These are phyloP conservation scores for Catalaphyllia jardinei DNA, from an alignment of 64 coral and sea anemone genomes.

Conservation along the genomic window DNA sequence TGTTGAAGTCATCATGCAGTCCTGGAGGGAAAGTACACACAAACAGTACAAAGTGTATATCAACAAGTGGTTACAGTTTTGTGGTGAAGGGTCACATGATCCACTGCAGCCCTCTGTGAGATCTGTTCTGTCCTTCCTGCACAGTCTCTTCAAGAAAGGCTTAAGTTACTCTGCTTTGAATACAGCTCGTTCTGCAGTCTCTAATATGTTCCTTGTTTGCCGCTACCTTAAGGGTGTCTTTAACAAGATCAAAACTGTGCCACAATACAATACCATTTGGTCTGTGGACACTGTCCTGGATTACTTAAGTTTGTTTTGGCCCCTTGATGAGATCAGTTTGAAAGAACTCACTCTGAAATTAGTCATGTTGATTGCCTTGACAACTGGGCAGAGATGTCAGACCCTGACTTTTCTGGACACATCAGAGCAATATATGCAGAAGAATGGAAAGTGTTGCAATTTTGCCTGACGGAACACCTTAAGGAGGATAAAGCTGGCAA, in stretches of 20 bases:
- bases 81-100: constrained; percentile 22
- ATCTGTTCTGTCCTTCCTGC: not conserved
- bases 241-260: too few species aligned
- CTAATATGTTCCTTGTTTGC: too few species aligned
- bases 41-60: constrained; percentile 6
- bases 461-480: constrained; percentile 54
- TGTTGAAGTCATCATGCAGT: constrained; percentile 20
- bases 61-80: constrained; percentile 54
- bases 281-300: too few species aligned
- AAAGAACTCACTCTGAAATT: too few species aligned
- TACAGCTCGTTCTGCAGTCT: too few species aligned
- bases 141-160: constrained; percentile 4
- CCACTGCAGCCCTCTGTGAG: constrained; percentile 29
- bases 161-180: constrained; percentile 3
- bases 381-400: too few species aligned
- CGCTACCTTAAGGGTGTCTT: too few species aligned
- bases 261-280: too few species aligned
- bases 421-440: not conserved
- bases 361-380: too few species aligned
- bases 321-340: too few species aligned
- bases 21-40: not conserved
- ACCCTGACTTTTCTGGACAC: too few species aligned
- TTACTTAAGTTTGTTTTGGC: too few species aligned
- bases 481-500: constrained; percentile 63
- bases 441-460: constrained; percentile 27